Evolutionary conservation across 2,888 invertebrate species (phyloP).

Genomic region (Stenichneumon culpator): DNA sequence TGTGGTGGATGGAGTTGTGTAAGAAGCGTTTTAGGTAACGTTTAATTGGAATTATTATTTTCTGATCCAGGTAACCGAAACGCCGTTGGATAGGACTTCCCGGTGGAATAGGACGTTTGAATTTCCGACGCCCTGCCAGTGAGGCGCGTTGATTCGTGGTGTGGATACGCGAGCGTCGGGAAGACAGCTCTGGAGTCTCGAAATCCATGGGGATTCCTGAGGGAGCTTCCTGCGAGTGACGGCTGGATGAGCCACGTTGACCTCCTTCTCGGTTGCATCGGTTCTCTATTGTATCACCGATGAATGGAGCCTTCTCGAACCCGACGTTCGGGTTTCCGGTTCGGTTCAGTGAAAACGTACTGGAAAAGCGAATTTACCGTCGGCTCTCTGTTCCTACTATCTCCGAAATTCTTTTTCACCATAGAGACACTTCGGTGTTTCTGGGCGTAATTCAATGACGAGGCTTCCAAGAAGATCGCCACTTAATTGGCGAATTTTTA

Average conservation of each 20-base stretch:
- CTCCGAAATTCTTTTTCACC: background rate
- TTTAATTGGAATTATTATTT: constrained; percentile 3
- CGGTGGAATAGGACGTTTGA: too few relatives aligned
- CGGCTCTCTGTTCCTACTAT: background rate
- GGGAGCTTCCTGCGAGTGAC: background rate
- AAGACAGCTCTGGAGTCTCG: background rate
- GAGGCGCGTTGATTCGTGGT: background rate
- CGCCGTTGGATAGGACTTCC: background rate
- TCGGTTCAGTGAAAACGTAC: too few relatives aligned
- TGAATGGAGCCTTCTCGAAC: background rate
- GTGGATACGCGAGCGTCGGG: background rate
- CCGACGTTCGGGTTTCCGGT: background rate
- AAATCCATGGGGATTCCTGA: background rate
- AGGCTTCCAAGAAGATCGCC: background rate
- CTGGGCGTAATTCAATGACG: background rate
- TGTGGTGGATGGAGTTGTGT: background rate
- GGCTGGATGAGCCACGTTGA: background rate
- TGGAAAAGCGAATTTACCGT: background rate
- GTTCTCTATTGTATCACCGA: background rate
- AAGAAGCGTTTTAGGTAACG: constrained; percentile 6
- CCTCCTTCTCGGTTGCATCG: background rate
- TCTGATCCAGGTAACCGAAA: too few relatives aligned
- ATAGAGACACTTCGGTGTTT: background rate
- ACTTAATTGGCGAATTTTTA: background rate
- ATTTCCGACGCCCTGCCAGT: background rate